These are phyloP conservation scores for Drosophila koepferae DNA, from an alignment of 2,888 invertebrate genomes.

Conservation along the genomic window DNA sequence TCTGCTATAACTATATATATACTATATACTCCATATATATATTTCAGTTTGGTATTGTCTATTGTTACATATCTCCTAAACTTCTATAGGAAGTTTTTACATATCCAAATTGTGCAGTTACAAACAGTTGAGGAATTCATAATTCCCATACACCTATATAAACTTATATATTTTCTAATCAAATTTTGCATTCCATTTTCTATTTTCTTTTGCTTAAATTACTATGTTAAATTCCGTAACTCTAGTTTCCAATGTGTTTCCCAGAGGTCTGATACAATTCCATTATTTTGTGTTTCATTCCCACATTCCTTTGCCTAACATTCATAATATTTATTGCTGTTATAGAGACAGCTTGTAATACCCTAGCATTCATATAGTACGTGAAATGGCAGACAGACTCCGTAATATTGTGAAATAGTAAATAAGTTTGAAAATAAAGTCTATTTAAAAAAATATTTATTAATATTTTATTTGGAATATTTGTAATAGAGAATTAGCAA, in stretches of 20 bases:
- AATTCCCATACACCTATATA: not conserved
- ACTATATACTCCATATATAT: constrained; percentile 12
- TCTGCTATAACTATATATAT: constrained; percentile 17
- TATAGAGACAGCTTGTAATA: constrained; percentile 8
- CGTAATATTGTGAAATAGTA: constrained; percentile 51
- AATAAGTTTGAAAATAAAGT: constrained; percentile 52
- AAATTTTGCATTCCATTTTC: not conserved
- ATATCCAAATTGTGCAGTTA: constrained; percentile 50
- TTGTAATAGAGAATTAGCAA: not conserved
- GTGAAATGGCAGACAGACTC: constrained; percentile 36
- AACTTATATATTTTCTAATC: not conserved
- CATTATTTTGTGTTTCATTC: constrained; percentile 5
- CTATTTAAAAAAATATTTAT: constrained; percentile 16
- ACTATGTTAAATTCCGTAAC: not conserved
- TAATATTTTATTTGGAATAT: not conserved
- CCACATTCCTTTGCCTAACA: not conserved
- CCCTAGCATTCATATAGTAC: constrained; percentile 25
- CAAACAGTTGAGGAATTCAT: constrained; percentile 5
- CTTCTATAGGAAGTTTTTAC: constrained; percentile 48
- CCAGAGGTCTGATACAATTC: not conserved
- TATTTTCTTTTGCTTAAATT: not conserved
- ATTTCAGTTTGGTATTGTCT: constrained; percentile 21
- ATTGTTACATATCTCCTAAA: constrained; percentile 39
- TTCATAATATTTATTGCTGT: constrained; percentile 13
- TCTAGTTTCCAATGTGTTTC: too few relatives aligned